Evolutionary conservation across 2,888 invertebrate genomes (phyloP).

Genomic region (Plebejus melissa): DNA sequence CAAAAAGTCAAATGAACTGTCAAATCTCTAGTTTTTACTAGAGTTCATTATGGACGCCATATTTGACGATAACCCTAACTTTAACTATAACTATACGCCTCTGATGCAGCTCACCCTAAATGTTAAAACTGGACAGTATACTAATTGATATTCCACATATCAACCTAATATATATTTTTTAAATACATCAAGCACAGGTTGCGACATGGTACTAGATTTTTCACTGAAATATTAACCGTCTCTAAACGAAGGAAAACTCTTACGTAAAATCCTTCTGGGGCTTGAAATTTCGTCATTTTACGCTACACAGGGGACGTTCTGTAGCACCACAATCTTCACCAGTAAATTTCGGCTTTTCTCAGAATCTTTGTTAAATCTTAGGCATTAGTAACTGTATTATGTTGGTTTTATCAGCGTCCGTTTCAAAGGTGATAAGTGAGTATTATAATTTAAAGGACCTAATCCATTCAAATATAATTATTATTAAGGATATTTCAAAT

Average conservation of each 20-base stretch:
- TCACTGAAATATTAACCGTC: background rate
- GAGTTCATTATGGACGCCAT: no score
- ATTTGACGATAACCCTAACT: no score
- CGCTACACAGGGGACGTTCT: background rate
- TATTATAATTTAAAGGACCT: no score
- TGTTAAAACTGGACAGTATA: background rate
- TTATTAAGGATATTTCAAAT: background rate
- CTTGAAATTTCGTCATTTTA: conserved; percentile 19
- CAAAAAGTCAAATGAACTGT: no score
- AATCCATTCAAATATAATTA: background rate
- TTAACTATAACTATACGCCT: no score
- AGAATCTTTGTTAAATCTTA: background rate
- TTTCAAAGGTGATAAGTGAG: background rate
- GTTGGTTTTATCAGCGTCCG: background rate
- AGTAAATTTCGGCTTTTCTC: background rate
- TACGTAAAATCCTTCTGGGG: background rate
- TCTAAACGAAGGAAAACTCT: conserved; percentile 12
- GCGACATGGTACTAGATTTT: background rate
- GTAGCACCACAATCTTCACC: background rate
- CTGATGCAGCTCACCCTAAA: no score
- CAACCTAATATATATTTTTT: background rate
- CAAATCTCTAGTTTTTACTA: no score
- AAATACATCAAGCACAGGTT: background rate
- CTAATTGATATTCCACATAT: background rate
- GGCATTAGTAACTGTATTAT: background rate